These are phyloP conservation scores for Philonicus albiceps DNA, from an alignment of 2,888 invertebrate genomes.

Conservation along the genomic window DNA sequence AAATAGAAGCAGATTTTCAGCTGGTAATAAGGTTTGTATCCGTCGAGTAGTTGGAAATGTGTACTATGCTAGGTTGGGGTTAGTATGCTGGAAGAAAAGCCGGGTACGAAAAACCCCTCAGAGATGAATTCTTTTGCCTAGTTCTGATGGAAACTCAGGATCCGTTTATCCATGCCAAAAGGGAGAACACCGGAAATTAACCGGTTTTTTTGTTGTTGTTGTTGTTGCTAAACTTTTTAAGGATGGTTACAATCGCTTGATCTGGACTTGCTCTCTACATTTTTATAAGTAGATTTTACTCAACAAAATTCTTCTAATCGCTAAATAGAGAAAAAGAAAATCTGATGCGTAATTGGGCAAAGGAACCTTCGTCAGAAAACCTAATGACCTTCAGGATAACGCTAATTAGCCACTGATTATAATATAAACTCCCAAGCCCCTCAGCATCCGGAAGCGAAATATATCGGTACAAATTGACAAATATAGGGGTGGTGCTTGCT, in stretches of 20 bases:
- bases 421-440: background rate
- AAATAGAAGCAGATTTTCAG: conserved; percentile 9
- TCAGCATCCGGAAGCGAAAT: background rate
- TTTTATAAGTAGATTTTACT: background rate
- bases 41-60: background rate
- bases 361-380: background rate
- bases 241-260: background rate
- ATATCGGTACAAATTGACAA: background rate
- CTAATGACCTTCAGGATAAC: background rate
- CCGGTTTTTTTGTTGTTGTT: too few relatives aligned
- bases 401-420: background rate
- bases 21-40: background rate
- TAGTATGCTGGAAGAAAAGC: background rate
- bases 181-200: background rate
- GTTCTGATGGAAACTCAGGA: background rate
- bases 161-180: background rate
- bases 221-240: background rate
- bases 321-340: background rate
- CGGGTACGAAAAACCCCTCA: background rate
- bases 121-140: background rate
- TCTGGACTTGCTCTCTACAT: background rate
- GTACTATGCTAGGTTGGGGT: background rate
- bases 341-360: background rate
- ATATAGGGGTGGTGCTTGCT: background rate
- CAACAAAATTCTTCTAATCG: background rate